Percentiles rank a stretch among this genome's conserved stretches.
Conservation (phyloP, 2,113 vertebrate genomes). For the Hemiscyllium ocellatum region DNA sequence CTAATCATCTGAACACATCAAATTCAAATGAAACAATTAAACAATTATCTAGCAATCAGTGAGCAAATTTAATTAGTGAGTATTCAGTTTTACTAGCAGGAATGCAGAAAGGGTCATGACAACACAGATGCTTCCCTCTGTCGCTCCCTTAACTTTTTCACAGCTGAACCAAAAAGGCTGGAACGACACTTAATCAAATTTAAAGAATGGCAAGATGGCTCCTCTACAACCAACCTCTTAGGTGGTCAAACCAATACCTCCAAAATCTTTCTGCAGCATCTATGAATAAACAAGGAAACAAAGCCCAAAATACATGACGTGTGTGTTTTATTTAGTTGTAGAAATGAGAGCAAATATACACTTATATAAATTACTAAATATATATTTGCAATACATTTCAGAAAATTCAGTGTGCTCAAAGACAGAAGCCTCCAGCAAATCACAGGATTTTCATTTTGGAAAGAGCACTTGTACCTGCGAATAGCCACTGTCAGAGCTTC, state of each 20-base stretch:
- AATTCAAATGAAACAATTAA: neutral
- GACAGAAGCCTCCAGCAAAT: neutral
- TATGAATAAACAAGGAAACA: neutral
- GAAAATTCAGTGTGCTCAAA: neutral
- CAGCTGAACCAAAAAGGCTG: neutral
- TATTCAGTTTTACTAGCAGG: neutral
- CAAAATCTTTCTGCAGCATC: neutral
- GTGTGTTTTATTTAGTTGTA: neutral
- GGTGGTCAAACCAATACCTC: neutral
- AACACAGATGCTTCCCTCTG: neutral
- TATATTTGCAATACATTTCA: neutral
- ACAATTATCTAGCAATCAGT: neutral
- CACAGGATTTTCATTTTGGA: neutral
- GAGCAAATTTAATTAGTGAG: neutral
- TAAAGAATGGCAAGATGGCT: neutral
- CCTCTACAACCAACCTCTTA: neutral
- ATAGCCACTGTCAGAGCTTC: constrained; percentile 88
- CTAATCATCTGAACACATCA: neutral
- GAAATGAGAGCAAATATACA: neutral
- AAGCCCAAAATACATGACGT: neutral
- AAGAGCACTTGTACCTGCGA: constrained; percentile 66
- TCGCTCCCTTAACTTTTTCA: neutral
- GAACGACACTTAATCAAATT: neutral
- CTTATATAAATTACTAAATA: neutral
- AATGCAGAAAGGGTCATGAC: neutral